Conservation (phyloP, 37 sponge, comb jelly and placozoan genomes). For the Haliclona indistincta region DNA sequence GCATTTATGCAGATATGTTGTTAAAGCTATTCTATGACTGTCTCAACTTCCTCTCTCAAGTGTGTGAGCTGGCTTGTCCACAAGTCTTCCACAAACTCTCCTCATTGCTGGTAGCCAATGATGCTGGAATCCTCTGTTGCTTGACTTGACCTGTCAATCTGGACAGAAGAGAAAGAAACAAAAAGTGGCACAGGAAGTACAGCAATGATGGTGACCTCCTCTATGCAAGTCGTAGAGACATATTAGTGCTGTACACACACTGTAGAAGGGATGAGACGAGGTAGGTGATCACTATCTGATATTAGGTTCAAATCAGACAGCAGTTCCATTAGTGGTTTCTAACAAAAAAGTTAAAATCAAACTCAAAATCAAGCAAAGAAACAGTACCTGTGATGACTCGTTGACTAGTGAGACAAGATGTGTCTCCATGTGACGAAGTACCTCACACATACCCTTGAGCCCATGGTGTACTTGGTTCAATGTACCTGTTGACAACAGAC, state of each 20-base stretch:
- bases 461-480: constrained; percentile 13
- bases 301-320: constrained; percentile 34
- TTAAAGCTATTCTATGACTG: too few species aligned
- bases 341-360: not conserved
- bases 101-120: constrained; percentile 5
- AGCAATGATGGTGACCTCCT: constrained; percentile 18
- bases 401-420: constrained; percentile 23
- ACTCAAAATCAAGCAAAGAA: not conserved
- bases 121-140: constrained; percentile 1
- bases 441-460: constrained; percentile 37
- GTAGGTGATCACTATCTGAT: constrained; percentile 27
- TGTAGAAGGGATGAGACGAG: constrained; percentile 33
- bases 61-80: constrained; percentile 46
- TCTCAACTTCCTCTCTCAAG: constrained; percentile 18
- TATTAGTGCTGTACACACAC: constrained; percentile 63
- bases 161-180: constrained; percentile 1
- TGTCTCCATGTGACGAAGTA: constrained; percentile 32
- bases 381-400: constrained; percentile 25
- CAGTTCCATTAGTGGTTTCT: constrained; percentile 42
- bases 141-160: constrained; percentile 7
- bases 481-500: too few species aligned
- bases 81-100: constrained; percentile 44
- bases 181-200: too few species aligned
- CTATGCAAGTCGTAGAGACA: constrained; percentile 48
- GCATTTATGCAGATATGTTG: too few species aligned